phyloP scores from a whole-genome alignment of 2,113 vertebrate species.

The Mirza zaza region DNA sequence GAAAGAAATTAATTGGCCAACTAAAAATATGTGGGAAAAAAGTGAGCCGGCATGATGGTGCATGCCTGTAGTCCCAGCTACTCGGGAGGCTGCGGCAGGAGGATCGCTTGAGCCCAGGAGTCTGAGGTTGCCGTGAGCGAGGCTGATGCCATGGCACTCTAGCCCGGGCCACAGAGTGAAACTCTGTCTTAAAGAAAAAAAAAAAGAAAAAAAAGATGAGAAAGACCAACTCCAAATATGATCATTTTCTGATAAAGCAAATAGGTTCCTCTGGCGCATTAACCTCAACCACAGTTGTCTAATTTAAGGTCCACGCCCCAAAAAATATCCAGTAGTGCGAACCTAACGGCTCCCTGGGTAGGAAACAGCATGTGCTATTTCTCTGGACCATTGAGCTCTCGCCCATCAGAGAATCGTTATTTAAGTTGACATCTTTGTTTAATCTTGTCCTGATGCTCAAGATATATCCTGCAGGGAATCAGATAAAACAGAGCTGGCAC shows the following conservation, averaged over 20 bases:
- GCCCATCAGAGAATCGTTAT: slow-evolving; percentile 8
- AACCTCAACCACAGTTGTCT: fast-evolving
- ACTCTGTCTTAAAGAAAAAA: no score
- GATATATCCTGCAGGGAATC: not conserved
- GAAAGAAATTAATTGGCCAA: no score
- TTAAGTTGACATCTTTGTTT: slow-evolving; percentile 51
- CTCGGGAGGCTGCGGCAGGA: no score
- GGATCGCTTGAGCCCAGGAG: no score
- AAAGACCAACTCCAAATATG: not conserved
- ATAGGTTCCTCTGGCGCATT: not conserved
- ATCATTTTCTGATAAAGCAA: not conserved
- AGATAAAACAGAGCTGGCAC: not conserved
- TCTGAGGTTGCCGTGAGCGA: no score
- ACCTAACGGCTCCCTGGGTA: not conserved
- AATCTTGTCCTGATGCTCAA: slow-evolving; percentile 1
- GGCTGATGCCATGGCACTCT: no score
- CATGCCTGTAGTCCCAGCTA: no score
- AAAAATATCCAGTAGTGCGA: not conserved
- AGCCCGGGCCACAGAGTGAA: no score
- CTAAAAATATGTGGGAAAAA: no score
- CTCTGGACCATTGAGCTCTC: not conserved
- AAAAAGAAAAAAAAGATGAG: not conserved
- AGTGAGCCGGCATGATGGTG: no score
- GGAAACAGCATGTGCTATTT: not conserved
- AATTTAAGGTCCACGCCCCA: not conserved